These are phyloP conservation scores for Paraplagusia blochii DNA, from an alignment of 2,113 vertebrate genomes.

Conservation along the genomic window DNA sequence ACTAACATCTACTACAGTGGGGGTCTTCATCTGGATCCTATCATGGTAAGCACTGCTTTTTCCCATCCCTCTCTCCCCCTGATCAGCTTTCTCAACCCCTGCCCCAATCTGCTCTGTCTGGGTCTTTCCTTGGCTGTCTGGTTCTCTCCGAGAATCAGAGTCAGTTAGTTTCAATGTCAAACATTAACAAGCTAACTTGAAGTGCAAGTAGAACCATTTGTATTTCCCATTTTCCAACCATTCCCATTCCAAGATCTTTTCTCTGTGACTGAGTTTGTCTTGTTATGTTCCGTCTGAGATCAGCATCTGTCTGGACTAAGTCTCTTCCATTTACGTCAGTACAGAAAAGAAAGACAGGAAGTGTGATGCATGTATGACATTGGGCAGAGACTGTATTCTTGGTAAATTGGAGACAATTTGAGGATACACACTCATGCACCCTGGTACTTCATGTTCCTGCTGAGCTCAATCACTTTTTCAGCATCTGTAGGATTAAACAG, in stretches of 20 bases:
- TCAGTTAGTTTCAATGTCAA: not conserved
- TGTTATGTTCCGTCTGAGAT: slow-evolving; percentile 4
- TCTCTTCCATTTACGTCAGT: slow-evolving; percentile 32
- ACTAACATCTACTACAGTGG: slow-evolving; percentile 4
- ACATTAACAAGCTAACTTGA: not conserved
- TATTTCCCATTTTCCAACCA: not conserved
- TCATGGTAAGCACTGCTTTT: slow-evolving; percentile 62
- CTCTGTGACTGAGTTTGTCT: not conserved
- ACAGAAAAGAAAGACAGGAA: slow-evolving; percentile 62
- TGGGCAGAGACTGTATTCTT: slow-evolving; percentile 7
- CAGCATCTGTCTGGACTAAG: slow-evolving; percentile 23
- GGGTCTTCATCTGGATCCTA: slow-evolving; percentile 70
- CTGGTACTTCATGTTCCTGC: not conserved
- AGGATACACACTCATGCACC: slow-evolving; percentile 30
- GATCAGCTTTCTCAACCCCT: slow-evolving; percentile 36
- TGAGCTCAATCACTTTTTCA: not conserved
- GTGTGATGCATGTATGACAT: slow-evolving; percentile 45
- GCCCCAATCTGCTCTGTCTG: slow-evolving; percentile 12
- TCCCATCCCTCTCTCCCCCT: slow-evolving; percentile 61
- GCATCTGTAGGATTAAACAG: not conserved
- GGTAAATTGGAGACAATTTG: slow-evolving; percentile 12
- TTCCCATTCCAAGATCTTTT: not conserved
- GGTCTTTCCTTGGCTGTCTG: slow-evolving; percentile 23
- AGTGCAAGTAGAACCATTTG: not conserved
- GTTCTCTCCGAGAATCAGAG: slow-evolving; percentile 4